Evolutionary conservation across 1,140 invertebrate genomes (phyloP), one percentile per base, ranked within the genome.

Genomic region (Plutomurus gul): DNA sequence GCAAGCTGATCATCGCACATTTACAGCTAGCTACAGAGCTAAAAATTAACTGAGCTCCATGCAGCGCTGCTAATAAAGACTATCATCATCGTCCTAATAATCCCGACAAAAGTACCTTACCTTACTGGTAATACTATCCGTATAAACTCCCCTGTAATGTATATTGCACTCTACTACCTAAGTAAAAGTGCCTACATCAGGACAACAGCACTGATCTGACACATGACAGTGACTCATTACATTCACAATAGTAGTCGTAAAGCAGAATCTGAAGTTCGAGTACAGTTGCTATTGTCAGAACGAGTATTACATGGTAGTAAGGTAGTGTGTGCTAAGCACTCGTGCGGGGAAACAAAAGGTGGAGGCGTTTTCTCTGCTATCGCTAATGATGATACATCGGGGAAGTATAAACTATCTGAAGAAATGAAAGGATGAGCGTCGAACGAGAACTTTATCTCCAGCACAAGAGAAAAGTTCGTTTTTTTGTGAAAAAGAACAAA

Each of bases 321-420:
- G n/a, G 39, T 43, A 10, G 11, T 13, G 10, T 43, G n/a, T 43
- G 11, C 11, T n/a, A 13, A 10, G 39, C 7, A n/a, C 46, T 33
- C 27, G 27, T 65, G 56, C 11, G 27, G 18, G 30, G 27, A 36
- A 36, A 65, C 30, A 65, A 65, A 65, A 65, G 56, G 13, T 33
- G 16, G 18, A 65, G 56, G 56, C 56, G 56, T 65, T 65, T 16
- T n/a, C 25, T 20, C n/a, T 33, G n/a, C n/a, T n/a, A 4, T 65
- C 56, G 4, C 27, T 65, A 65, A 65, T 65, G 56, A 65, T 65
- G 56, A 65, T 65, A 27, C 25, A 65, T 30, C 56, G 27, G 27
- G 27, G n/a, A 65, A 65, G 27, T 65, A 65, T 11, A 33, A 65
- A 65, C 56, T 65, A 33, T 65, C 25, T 65, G 56, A 65, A 60